Conservation (phyloP, 2,888 invertebrate species). For the Mystacides longicornis region DNA sequence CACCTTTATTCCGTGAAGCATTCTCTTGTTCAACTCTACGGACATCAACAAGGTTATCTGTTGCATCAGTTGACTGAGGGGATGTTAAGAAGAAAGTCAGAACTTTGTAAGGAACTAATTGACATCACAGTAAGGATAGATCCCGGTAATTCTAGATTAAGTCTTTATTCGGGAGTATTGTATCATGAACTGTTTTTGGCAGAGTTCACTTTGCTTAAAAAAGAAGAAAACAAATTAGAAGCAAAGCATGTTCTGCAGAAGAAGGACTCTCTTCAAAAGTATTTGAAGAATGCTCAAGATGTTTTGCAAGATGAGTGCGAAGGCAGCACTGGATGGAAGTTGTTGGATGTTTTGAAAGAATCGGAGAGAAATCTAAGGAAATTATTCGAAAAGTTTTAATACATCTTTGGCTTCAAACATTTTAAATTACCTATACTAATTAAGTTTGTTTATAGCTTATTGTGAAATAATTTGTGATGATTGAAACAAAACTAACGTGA, state of each 20-base stretch:
- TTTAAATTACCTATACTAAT: no score
- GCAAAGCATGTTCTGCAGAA: slow-evolving; percentile 32
- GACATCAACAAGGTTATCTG: slow-evolving; percentile 56
- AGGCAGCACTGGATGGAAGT: slow-evolving; percentile 48
- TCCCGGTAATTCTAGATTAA: slow-evolving; percentile 64
- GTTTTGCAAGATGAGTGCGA: slow-evolving; percentile 46
- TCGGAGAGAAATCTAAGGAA: slow-evolving; percentile 44
- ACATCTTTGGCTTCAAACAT: no score
- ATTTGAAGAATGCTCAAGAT: slow-evolving; percentile 40
- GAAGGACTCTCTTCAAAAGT: slow-evolving; percentile 34
- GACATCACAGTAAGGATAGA: slow-evolving; percentile 58
- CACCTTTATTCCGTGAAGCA: slow-evolving; percentile 76
- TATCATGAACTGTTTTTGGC: slow-evolving; percentile 63
- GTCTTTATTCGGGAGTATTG: slow-evolving; percentile 71
- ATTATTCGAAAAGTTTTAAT: slow-evolving; percentile 34
- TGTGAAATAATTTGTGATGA: no score
- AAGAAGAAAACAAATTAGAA: slow-evolving; percentile 17
- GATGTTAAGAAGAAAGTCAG: slow-evolving; percentile 55
- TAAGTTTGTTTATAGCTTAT: no score
- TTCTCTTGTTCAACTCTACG: slow-evolving; percentile 72
- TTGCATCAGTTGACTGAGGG: slow-evolving; percentile 49
- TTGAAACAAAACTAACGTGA: no score
- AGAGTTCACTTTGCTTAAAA: slow-evolving; percentile 44
- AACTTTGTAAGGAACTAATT: slow-evolving; percentile 60
- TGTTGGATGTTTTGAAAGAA: slow-evolving; percentile 41